These are phyloP conservation scores for Petrocephalus microphthalmus DNA, from an alignment of 2,113 vertebrate species.

Conservation along the genomic window DNA sequence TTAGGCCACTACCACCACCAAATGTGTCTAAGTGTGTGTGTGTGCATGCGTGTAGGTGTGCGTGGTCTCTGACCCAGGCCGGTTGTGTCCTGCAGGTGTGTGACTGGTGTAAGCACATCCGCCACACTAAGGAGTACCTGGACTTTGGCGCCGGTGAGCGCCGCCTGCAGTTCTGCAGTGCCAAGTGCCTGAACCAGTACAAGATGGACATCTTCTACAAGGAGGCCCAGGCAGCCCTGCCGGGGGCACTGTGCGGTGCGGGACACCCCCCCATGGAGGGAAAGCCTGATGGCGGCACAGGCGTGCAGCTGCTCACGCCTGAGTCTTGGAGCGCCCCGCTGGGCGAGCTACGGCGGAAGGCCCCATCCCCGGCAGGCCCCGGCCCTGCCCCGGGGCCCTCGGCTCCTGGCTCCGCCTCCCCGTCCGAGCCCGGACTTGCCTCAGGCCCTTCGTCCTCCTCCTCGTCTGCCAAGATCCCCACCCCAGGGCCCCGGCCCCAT, in stretches of 20 bases:
- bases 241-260: conserved; percentile 85
- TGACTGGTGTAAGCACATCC: conserved; percentile 99
- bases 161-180: conserved; percentile 99
- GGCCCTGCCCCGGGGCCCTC: conserved; percentile 70
- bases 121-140: conserved; percentile 99
- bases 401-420: conserved; percentile 76
- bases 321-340: conserved; percentile 96
- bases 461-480: conserved; percentile 84
- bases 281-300: conserved; percentile 80
- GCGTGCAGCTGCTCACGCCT: conserved; percentile 93
- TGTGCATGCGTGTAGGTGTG: conserved; percentile 23
- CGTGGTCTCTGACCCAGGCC: neutral
- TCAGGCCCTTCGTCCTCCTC: conserved; percentile 74
- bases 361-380: conserved; percentile 77
- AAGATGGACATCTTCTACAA: conserved; percentile 99
- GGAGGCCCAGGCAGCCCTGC: conserved; percentile 96
- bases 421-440: conserved; percentile 73
- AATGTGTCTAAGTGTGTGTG: conserved; percentile 29
- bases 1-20: too few species aligned
- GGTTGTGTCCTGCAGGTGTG: conserved; percentile 78
- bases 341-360: conserved; percentile 84
- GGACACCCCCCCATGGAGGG: conserved; percentile 76
- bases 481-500: conserved; percentile 81
- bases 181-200: conserved; percentile 99
- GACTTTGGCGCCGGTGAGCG: conserved; percentile 98